Conservation (phyloP, 2,113 vertebrate genomes). For the Clupea harengus region DNA sequence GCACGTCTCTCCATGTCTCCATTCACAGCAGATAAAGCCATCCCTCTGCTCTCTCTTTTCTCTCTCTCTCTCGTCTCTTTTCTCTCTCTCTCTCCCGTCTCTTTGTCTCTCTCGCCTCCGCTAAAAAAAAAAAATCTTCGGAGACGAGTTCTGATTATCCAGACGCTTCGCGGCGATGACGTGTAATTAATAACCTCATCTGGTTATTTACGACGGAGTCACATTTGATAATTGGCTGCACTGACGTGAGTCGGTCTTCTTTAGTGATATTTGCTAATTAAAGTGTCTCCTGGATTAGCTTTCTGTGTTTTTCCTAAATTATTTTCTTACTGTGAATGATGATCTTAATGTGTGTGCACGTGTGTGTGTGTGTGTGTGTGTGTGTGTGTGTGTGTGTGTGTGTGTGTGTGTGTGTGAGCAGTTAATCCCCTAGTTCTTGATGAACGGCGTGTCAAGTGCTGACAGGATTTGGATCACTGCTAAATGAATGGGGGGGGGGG, state of each 20-base stretch:
- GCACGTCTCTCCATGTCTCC: background rate
- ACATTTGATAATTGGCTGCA: background rate
- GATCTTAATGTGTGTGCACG: background rate
- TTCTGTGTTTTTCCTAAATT: background rate
- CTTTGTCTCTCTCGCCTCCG: background rate
- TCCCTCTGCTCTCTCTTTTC: background rate
- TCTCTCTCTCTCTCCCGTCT: background rate
- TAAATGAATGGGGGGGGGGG: background rate
- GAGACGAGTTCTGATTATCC: background rate
- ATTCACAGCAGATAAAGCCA: background rate
- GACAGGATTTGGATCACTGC: constrained; percentile 6
- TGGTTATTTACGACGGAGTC: constrained; percentile 4
- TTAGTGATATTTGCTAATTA: background rate
- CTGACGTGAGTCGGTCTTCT: background rate
- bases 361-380: background rate
- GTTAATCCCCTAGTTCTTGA: background rate
- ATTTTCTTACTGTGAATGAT: constrained; percentile 3
- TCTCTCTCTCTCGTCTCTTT: constrained; percentile 1
- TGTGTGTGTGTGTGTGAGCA: constrained; percentile 1
- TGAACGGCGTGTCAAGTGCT: constrained; percentile 1
- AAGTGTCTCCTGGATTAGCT: background rate
- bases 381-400: constrained; percentile 1
- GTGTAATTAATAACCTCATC: constrained; percentile 5
- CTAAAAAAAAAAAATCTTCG: background rate
- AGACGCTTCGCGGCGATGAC: background rate